Base-by-base conservation (phyloP, 2,113 vertebrate genomes). In the Abramis brama region DNA sequence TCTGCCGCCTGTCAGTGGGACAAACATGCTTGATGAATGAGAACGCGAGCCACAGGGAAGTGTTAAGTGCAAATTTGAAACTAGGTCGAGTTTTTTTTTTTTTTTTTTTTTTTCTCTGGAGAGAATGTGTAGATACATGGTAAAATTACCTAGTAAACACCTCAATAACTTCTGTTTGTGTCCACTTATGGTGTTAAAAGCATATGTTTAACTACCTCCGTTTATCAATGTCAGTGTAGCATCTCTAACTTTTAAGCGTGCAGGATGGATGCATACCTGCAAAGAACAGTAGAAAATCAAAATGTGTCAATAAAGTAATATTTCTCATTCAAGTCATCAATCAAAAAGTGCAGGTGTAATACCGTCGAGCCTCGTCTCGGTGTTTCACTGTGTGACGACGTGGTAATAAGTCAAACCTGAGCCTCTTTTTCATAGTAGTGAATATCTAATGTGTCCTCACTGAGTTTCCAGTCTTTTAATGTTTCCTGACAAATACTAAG, bases 1-100 rank as follows among this genome's bases (percentile, higher is more conserved):
- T 93, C 92, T 88, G 91, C 93, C 89, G 91, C 95, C 94, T 95
- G 95, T 96, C 95, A 95, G 91, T 87, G 94, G 92, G 94, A 96
- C 95, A 96, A 95, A 95, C 95, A 95, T 92, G 90, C 90, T 94
- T 96, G 95, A 96, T 96, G 94, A 96, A 96, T 95, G 95, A 95
- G 95, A 93, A 94, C 93, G 89, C 91, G 93, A 93, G 94, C 91
- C 93, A 93, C 91, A 93, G 93, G 94, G 95, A 94, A 94, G 94
- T 95, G 95, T 95, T 95, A 96, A 95, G 94, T 95, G 94, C 92
- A 95, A 94, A 95, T 94, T 93, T 94, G 92, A 94, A 95, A 95
- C 91, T 92, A 92, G 91, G 70, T 68, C 13, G 30, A 62, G 64
- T 47, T 66, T 66, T 62, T 45, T 39, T 36, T 5, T 6, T 39